phyloP scores from a whole-genome alignment of 1,140 invertebrate genomes.

The Scaptomyza graminum region DNA sequence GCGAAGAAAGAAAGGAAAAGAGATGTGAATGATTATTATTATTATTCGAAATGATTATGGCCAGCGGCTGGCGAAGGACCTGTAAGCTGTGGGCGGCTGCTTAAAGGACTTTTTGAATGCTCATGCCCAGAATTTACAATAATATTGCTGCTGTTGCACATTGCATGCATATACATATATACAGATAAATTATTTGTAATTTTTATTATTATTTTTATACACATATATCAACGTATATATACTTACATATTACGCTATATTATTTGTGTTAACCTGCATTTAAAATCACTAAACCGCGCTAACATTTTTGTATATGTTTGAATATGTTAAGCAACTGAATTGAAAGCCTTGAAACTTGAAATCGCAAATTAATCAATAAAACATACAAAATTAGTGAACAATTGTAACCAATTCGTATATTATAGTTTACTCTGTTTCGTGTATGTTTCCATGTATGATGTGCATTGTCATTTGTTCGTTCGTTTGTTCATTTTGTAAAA shows the following conservation, averaged over 20 bases:
- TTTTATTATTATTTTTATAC: constrained; percentile 45
- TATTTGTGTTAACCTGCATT: constrained; percentile 78
- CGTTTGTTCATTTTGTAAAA: constrained; percentile 36
- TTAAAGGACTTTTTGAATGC: constrained; percentile 3
- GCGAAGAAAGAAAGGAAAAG: constrained; percentile 19
- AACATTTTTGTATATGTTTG: constrained; percentile 52
- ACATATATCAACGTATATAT: constrained; percentile 10
- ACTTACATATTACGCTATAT: constrained; percentile 66
- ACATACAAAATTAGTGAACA: constrained; percentile 27
- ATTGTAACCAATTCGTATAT: constrained; percentile 13
- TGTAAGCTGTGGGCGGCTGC: background rate
- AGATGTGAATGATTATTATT: constrained; percentile 20
- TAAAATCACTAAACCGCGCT: constrained; percentile 40
- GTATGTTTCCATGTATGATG: constrained; percentile 31
- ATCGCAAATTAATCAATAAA: constrained; percentile 34
- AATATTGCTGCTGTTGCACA: constrained; percentile 73
- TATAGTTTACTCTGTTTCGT: constrained; percentile 31
- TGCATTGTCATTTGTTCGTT: constrained; percentile 25
- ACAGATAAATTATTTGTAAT: constrained; percentile 38
- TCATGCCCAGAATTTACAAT: constrained; percentile 29
- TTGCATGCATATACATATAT: constrained; percentile 21
- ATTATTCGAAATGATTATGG: constrained; percentile 40
- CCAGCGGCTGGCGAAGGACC: constrained; percentile 9
- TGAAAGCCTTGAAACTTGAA: constrained; percentile 28
- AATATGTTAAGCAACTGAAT: constrained; percentile 63